Base-by-base conservation (phyloP, 2,797 vertebrate species). In the Tenualosa ilisha region DNA sequence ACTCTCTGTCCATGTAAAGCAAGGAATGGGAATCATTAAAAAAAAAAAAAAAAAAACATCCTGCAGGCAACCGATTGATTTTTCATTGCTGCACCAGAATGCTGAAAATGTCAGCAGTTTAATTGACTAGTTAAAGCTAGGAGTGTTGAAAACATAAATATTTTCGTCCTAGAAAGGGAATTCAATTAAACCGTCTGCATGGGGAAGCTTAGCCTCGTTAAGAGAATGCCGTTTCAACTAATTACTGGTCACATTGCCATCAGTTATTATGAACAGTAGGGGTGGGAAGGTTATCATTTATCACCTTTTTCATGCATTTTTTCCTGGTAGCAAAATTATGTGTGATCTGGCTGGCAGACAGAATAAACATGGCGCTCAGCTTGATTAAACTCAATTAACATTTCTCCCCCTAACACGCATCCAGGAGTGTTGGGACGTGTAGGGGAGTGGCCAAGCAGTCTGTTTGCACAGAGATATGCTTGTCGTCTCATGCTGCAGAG, bases 351-450 rank as follows among this genome's bases (percentile, higher is more conserved):
- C 88, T 91, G 92, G 91, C 92, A 88, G 54, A 56, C 89, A 87
- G 91, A 90, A 91, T 86, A 92, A 92, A 93, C 90, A 91, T 87
- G 86, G 84, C 88, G 87, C 88, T 89, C 91, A 90, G 91, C 90
- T 90, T 93, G 93, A 95, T 93, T 94, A 91, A 94, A 93, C 91
- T 89, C 86, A 85, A 93, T 93, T 91, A 94, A 91, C 90, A 92
- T 93, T 91, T 90, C 90, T 90, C 91, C 82, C 86, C 89, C 89
- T 83, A 86, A 91, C 90, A 91, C 84, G 91, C 90, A 12, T 84
- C 90, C 92, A 86, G 87, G 89, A 92, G 91, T 88, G 61, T 90
- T 90, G 82, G 88, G 88, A 89, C 87, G 88, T 89, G 88, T 61
- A 88, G 89, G 85, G 65, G 59, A 89, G 91, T 90, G 92, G 88